Evolutionary conservation across 1,140 invertebrate species (phyloP).

Genomic region (Euura saliciscinereae): DNA sequence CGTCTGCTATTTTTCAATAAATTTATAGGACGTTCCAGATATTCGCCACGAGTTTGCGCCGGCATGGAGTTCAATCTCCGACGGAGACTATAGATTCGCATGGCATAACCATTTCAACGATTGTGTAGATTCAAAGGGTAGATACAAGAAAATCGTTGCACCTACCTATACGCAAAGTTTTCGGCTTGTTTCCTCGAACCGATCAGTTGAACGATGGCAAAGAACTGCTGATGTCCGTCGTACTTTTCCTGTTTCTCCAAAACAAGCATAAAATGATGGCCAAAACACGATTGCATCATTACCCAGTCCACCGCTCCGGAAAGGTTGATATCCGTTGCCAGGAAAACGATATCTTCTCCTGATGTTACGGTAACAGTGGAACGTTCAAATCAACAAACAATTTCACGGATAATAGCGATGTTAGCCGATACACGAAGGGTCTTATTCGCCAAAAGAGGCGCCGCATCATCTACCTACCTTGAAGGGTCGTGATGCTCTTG

Average conservation of each 20-base stretch:
- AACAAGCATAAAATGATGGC: slow-evolving; percentile 98
- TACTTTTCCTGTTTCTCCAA: slow-evolving; percentile 99
- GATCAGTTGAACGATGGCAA: slow-evolving; percentile 99
- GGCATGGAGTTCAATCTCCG: no score
- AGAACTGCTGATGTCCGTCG: slow-evolving; percentile 98
- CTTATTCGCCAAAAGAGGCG: no score
- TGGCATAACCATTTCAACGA: no score
- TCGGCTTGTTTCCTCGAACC: slow-evolving; percentile 98
- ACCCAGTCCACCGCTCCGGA: slow-evolving; percentile 99
- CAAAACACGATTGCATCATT: slow-evolving; percentile 99
- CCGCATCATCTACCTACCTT: slow-evolving; percentile 58
- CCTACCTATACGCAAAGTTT: slow-evolving; percentile 95
- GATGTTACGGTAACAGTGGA: slow-evolving; percentile 16
- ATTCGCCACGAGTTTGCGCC: no score
- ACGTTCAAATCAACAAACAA: background rate
- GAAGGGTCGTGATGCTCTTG: slow-evolving; percentile 98
- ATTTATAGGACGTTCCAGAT: no score
- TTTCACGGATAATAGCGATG: no score
- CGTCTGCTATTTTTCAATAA: no score
- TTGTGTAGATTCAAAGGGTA: no score
- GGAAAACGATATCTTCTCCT: slow-evolving; percentile 98
- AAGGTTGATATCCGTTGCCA: slow-evolving; percentile 99
- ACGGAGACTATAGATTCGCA: no score
- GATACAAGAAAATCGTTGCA: slow-evolving; percentile 8
- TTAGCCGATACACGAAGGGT: no score